Base-by-base conservation (phyloP, 2,888 invertebrate species). In the Stictocephala bisonia region DNA sequence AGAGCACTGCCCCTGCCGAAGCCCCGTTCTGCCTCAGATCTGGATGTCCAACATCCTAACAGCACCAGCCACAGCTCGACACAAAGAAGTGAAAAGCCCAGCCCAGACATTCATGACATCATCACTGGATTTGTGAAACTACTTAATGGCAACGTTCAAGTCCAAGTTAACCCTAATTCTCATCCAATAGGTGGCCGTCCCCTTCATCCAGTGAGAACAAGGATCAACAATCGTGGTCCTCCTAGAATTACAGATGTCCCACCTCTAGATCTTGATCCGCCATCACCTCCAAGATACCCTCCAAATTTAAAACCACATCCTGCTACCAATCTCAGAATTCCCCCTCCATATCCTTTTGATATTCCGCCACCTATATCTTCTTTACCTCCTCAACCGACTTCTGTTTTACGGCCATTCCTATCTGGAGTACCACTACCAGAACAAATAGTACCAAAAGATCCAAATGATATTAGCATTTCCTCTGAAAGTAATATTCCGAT, bases 161-260 rank as follows among this genome's bases (percentile, higher is more conserved):
- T 94, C 0, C 85, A 73, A 18, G 70, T 73, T 2, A 74, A 74
- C 20, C 73, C 72, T 7, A 71, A 76, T 26, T 60, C 64, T 0
- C 76, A 74, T 26, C 29, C 60, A 27, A 35, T 50, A 2, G 70
- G 70, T 15, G 48, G 27, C 87, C 2, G 78, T 79, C 29, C 81
- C 78, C 88, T 89, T 0, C 86, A 1, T 81, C 87, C 13, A 85
- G 93, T 91, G 80, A 88, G 90, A 24, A 91, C 92, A 2, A 86
- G 96, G 75, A 96, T 96, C 15, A 96, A 96, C 81, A 95, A 96
- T 82, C 85, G 96, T 74, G 96, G 95, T 0, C 96, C 96, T 0
- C 95, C 96, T 0, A 88, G 94, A 77, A 92, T 95, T 77, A 90
- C 93, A 0, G 94, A 94, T 79, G 87, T 91, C 0, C 91, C 92